A percentile compares a stretch with the other conserved stretches of the same genome.
phyloP scores from a whole-genome alignment of 2,113 vertebrate genomes.

The Chelonoidis abingdonii region DNA sequence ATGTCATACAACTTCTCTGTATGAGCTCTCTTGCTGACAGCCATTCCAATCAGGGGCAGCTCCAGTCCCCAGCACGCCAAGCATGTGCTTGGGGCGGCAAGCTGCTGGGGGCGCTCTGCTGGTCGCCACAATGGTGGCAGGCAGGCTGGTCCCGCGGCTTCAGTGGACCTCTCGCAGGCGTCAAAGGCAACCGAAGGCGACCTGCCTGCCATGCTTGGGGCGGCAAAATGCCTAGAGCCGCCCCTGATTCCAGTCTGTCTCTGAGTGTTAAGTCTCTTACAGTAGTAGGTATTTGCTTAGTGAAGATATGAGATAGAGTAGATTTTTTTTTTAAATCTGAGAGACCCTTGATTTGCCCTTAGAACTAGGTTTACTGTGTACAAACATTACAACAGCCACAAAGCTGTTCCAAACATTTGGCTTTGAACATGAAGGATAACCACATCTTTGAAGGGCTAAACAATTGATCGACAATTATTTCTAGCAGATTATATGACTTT shows the following conservation, averaged over 20 bases:
- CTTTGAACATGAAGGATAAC: background rate
- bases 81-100: no score
- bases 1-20: background rate
- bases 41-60: background rate
- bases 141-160: no score
- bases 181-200: no score
- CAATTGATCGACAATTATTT: background rate
- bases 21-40: background rate
- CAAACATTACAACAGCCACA: background rate
- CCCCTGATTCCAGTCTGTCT: background rate
- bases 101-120: no score
- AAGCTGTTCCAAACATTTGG: background rate
- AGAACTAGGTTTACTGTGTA: background rate
- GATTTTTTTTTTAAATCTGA: background rate
- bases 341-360: background rate
- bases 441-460: background rate
- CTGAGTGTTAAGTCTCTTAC: background rate
- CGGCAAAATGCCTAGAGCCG: no score
- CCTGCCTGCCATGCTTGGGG: no score
- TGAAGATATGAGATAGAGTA: background rate
- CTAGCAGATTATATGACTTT: background rate
- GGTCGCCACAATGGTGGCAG: no score
- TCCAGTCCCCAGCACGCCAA: no score
- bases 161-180: no score
- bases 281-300: background rate